Base-by-base conservation (phyloP, 1,140 invertebrate genomes). In the Bombus waltoni region DNA sequence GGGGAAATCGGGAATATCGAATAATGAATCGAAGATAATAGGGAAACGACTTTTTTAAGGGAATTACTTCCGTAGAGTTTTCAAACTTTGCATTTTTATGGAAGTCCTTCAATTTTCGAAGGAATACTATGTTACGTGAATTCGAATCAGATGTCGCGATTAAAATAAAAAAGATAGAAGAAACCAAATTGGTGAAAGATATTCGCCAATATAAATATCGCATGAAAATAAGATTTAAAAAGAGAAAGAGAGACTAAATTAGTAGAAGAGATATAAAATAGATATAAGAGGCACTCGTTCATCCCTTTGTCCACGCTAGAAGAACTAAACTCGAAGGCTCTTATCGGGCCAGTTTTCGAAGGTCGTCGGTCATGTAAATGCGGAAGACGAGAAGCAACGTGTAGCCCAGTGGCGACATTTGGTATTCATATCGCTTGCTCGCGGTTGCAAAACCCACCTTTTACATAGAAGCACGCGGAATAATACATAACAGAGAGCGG, bases 351-450 rank as follows among this genome's bases (percentile, higher is more conserved):
- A 62, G 68, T 62, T 71, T 44, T 70, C 83, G 42, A 62, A 80
- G 83, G 53, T 65, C 40, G 66, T 65, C 59, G 42, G 18, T 8
- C 53, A 40, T 73, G 83, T 59, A 47, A 84, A 84, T 62, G 40
- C 25, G 32, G 32, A 62, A 38, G 68, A 42, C 25, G n/a, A 75
- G 75, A 25, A 40, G 47, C 59, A 28, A 10, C 35, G 40, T 62
- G 76, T 85, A 80, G 53, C 72, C 62, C 28, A 68, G 22, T 6
- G 47, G 28, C 38, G 38, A 22, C 59, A 86, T 86, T 86, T 86
- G 84, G 59, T 86, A 86, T 86, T 86, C 84, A 86, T 86, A 75
- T 75, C 71, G 79, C 35, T 86, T 73, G 53, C 78, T 62, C 57
- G 71, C 38, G 84, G 57, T 81, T 44, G 79, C 59, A 81, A 81